These are phyloP conservation scores for Henricia sp. DNA, from an alignment of 53 echinoderm and acorn worm genomes.

Conservation along the genomic window DNA sequence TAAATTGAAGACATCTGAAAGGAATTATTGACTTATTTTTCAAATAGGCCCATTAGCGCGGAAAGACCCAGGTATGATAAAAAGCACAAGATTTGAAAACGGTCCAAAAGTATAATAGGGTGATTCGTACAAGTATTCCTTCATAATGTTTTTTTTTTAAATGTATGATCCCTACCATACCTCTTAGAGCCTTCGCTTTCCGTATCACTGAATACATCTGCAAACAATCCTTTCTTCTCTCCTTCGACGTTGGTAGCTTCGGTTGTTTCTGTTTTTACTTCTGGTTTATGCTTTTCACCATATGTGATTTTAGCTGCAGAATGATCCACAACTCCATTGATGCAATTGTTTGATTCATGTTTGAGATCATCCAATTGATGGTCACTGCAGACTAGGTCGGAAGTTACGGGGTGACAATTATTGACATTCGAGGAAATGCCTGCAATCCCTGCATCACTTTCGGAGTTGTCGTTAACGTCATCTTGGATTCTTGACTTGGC, in stretches of 20 bases:
- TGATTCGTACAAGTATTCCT: too few relatives aligned
- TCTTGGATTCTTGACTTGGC: not conserved
- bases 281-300: not conserved
- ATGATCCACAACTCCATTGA: not conserved
- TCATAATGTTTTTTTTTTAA: too few relatives aligned
- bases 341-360: not conserved
- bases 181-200: constrained; percentile 84
- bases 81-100: too few relatives aligned
- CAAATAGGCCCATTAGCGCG: too few relatives aligned
- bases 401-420: not conserved
- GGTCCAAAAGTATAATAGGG: too few relatives aligned
- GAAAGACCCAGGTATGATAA: too few relatives aligned
- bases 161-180: too few relatives aligned
- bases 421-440: constrained; percentile 11
- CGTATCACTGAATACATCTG: constrained; percentile 94
- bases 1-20: too few relatives aligned
- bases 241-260: not conserved
- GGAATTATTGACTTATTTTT: too few relatives aligned
- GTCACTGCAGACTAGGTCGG: not conserved
- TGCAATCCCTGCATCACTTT: not conserved
- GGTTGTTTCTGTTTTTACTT: not conserved
- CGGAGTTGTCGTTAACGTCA: not conserved
- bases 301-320: not conserved
- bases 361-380: not conserved
- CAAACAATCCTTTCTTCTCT: constrained; percentile 82